Conservation (phyloP, 1,140 invertebrate species). For the Drosophila punjabiensis region DNA sequence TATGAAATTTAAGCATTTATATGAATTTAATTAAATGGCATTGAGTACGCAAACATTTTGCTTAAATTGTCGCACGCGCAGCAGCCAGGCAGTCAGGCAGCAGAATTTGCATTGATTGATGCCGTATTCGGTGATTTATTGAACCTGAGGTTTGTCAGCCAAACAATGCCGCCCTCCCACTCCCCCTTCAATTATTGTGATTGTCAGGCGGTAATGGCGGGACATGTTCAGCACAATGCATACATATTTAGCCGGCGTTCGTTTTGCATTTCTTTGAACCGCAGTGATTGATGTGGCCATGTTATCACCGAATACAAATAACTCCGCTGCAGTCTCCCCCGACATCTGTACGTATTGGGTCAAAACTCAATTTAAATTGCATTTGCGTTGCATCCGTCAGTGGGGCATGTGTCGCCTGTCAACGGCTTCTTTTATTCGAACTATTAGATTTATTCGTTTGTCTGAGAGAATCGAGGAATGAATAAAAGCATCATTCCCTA, state of each 20-base stretch:
- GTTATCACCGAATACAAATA: constrained; percentile 77
- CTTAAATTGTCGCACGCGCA: constrained; percentile 27
- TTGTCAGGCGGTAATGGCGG: constrained; percentile 48
- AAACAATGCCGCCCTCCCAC: constrained; percentile 19
- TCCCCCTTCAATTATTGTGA: constrained; percentile 57
- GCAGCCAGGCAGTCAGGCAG: constrained; percentile 17
- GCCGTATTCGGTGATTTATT: constrained; percentile 72
- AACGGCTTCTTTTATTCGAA: constrained; percentile 41
- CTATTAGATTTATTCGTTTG: constrained; percentile 41
- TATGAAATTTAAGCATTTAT: constrained; percentile 41
- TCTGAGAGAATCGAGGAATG: constrained; percentile 13
- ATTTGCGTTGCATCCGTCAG: constrained; percentile 55
- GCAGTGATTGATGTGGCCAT: constrained; percentile 80
- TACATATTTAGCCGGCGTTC: constrained; percentile 70
- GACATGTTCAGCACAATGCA: constrained; percentile 48
- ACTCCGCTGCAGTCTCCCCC: constrained; percentile 57
- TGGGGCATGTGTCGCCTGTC: constrained; percentile 54
- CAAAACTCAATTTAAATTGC: constrained; percentile 83
- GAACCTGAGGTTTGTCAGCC: constrained; percentile 67
- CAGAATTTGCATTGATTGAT: constrained; percentile 77
- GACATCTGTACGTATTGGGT: constrained; percentile 42
- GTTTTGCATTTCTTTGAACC: constrained; percentile 72
- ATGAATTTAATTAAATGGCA: constrained; percentile 50
- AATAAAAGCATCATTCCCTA: neutral
- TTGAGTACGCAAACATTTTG: constrained; percentile 44